Conservation (phyloP, 30 jellyfish, hydroid and myxozoan genomes). For the Hydractinia symbiolongicarpus region DNA sequence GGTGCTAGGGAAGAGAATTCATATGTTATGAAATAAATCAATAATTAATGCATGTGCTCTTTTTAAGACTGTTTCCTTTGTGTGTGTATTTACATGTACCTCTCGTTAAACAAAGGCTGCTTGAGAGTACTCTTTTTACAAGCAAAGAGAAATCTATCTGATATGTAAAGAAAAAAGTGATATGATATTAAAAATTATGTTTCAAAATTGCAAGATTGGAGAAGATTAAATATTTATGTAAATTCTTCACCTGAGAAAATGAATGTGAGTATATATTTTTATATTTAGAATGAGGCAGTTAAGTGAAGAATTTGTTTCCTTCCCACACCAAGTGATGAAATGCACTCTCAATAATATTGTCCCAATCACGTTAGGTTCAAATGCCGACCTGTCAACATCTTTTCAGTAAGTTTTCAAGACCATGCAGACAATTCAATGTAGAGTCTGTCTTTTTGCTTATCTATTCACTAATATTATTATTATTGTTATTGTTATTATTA, state of each 20-base stretch:
- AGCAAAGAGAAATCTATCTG: not conserved
- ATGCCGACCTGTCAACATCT: constrained; percentile 14
- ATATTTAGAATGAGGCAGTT: constrained; percentile 42
- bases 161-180: not conserved
- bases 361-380: constrained; percentile 38
- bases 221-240: not conserved
- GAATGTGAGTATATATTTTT: not conserved
- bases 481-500: not conserved
- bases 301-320: constrained; percentile 23
- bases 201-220: not conserved
- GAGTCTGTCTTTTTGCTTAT: too few species aligned
- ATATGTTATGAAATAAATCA: too few species aligned
- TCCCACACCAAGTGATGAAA: constrained; percentile 55
- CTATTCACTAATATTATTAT: too few species aligned
- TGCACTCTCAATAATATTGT: constrained; percentile 49
- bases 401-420: constrained; percentile 26
- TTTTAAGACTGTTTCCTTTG: too few species aligned
- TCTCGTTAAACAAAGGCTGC: too few species aligned
- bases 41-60: too few species aligned
- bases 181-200: not conserved
- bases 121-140: too few species aligned
- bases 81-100: too few species aligned
- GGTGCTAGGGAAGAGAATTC: too few species aligned
- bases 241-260: not conserved
- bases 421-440: too few species aligned